A percentile compares a stretch with the other conserved stretches of the same genome.
Conservation (phyloP, 2,888 invertebrate genomes). For the Himalopsyche japonica region DNA sequence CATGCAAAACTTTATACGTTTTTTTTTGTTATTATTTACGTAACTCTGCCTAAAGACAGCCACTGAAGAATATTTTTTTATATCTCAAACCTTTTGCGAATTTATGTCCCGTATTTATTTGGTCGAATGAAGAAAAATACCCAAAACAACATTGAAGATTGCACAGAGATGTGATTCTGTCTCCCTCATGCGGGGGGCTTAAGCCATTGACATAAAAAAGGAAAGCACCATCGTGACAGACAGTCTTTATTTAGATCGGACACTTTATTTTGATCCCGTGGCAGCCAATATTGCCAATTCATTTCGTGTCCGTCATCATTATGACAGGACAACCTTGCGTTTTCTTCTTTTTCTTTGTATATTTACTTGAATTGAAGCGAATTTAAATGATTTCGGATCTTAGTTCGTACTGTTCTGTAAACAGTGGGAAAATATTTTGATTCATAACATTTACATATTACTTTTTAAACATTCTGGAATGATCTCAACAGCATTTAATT, state of each 20-base stretch:
- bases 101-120: slow-evolving; percentile 4
- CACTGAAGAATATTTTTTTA: background rate
- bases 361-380: background rate
- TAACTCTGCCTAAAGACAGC: background rate
- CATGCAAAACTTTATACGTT: background rate
- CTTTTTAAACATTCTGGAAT: too few relatives aligned
- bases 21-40: background rate
- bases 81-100: slow-evolving; percentile 1
- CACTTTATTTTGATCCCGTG: slow-evolving; percentile 6
- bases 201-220: background rate
- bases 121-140: slow-evolving; percentile 1
- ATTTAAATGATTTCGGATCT: background rate
- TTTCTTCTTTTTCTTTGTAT: background rate
- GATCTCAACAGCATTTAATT: too few relatives aligned
- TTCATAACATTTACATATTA: too few relatives aligned
- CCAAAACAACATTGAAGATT: background rate
- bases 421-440: too few relatives aligned
- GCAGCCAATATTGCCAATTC: slow-evolving; percentile 18
- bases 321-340: background rate
- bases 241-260: background rate
- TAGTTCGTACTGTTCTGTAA: background rate
- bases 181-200: background rate
- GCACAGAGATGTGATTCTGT: background rate
- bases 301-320: slow-evolving; percentile 23
- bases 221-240: background rate